Conservation (phyloP, 2,888 invertebrate species). For the Pardosa pseudoannulata region DNA sequence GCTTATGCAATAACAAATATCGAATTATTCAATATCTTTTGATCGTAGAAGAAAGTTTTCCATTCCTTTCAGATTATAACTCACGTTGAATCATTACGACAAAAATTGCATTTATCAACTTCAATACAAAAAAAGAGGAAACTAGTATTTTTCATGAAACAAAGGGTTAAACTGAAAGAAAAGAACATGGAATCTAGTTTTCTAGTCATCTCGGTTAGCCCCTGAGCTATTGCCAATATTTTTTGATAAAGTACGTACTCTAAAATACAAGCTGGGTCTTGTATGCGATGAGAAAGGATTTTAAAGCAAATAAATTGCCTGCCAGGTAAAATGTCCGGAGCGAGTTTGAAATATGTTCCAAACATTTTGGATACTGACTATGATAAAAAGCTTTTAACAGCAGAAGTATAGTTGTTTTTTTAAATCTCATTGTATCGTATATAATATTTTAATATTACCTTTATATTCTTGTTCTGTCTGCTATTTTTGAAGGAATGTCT, state of each 20-base stretch:
- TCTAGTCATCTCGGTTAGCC: neutral
- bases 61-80: too few relatives aligned
- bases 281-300: constrained; percentile 4
- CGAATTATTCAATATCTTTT: too few relatives aligned
- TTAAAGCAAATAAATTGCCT: constrained; percentile 19
- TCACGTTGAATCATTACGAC: too few relatives aligned
- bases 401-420: neutral
- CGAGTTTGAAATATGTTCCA: neutral
- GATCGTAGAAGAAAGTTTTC: too few relatives aligned
- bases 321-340: neutral
- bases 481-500: too few relatives aligned
- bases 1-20: too few relatives aligned
- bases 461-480: too few relatives aligned
- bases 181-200: neutral
- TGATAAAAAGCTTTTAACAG: neutral
- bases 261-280: neutral
- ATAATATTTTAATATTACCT: too few relatives aligned
- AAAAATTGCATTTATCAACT: too few relatives aligned
- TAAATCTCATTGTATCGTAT: too few relatives aligned
- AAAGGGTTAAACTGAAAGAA: neutral
- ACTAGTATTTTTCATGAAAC: neutral
- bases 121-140: too few relatives aligned
- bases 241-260: neutral
- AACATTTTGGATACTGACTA: neutral
- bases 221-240: constrained; percentile 1